These are phyloP conservation scores for Sabatieria punctata DNA, from an alignment of 2,888 invertebrate genomes.

Conservation along the genomic window DNA sequence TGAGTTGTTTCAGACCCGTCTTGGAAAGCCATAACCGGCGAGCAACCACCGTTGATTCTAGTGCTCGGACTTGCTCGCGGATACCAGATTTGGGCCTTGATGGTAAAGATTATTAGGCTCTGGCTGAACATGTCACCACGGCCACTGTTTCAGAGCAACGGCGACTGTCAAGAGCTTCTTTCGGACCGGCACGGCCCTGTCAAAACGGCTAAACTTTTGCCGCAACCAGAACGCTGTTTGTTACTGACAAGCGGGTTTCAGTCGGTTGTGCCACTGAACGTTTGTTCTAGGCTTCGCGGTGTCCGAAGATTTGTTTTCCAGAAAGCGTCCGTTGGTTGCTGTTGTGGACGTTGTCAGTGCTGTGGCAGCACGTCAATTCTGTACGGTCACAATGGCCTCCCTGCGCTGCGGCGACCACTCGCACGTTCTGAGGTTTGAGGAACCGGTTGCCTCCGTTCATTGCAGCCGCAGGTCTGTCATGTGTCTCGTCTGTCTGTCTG, in stretches of 20 bases:
- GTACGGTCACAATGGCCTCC: slow-evolving; percentile 34
- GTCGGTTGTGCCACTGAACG: background rate
- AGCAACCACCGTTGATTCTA: slow-evolving; percentile 59
- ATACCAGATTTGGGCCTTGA: slow-evolving; percentile 46
- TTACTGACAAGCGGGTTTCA: background rate
- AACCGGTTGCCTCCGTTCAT: slow-evolving; percentile 14
- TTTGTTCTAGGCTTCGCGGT: background rate
- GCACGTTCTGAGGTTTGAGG: slow-evolving; percentile 29
- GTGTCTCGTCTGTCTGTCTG: background rate
- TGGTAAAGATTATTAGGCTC: slow-evolving; percentile 31
- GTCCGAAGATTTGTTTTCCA: background rate
- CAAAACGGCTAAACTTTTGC: slow-evolving; percentile 59
- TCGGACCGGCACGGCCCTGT: slow-evolving; percentile 85
- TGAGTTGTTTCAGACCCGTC: slow-evolving; percentile 3
- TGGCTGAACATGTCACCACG: too few relatives aligned
- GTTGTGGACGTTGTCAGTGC: slow-evolving; percentile 19
- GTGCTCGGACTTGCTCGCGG: slow-evolving; percentile 72
- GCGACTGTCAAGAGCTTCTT: slow-evolving; percentile 82
- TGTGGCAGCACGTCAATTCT: slow-evolving; percentile 32
- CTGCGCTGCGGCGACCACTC: slow-evolving; percentile 33
- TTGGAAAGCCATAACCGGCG: slow-evolving; percentile 15
- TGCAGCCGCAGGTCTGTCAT: background rate
- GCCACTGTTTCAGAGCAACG: slow-evolving; percentile 61
- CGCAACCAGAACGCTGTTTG: slow-evolving; percentile 46
- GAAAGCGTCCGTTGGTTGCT: slow-evolving; percentile 19